These are phyloP conservation scores for Theocolax elegans DNA, from an alignment of 1,140 invertebrate genomes.

Conservation along the genomic window DNA sequence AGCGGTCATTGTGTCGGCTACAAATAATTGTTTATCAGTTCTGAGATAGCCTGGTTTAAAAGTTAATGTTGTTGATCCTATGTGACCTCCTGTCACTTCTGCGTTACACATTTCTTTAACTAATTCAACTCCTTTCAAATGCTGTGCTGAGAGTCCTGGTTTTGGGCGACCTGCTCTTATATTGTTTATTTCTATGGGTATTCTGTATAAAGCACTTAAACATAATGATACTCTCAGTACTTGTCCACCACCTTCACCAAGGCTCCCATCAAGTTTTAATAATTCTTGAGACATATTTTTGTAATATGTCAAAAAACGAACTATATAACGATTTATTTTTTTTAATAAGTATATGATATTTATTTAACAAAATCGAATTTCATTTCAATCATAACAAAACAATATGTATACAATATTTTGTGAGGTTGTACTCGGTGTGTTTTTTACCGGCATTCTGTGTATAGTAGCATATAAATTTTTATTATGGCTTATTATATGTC, in stretches of 20 bases:
- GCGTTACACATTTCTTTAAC: constrained; percentile 78
- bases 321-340: too few relatives aligned
- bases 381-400: too few relatives aligned
- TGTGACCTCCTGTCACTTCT: constrained; percentile 72
- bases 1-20: constrained; percentile 82
- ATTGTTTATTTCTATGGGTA: constrained; percentile 80
- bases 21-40: constrained; percentile 71
- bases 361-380: too few relatives aligned
- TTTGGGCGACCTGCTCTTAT: constrained; percentile 83
- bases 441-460: too few relatives aligned
- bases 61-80: constrained; percentile 81
- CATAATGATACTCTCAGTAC: constrained; percentile 83
- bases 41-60: constrained; percentile 74
- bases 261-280: constrained; percentile 73
- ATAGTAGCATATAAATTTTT: too few relatives aligned
- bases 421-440: too few relatives aligned
- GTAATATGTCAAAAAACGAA: too few relatives aligned
- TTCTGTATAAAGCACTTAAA: constrained; percentile 79
- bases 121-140: constrained; percentile 84
- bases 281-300: constrained; percentile 38
- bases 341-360: too few relatives aligned
- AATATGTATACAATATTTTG: too few relatives aligned
- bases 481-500: too few relatives aligned
- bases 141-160: constrained; percentile 87
- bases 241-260: constrained; percentile 84